phyloP scores from a whole-genome alignment of 2,113 vertebrate genomes.

The Sinocyclocheilus grahami region DNA sequence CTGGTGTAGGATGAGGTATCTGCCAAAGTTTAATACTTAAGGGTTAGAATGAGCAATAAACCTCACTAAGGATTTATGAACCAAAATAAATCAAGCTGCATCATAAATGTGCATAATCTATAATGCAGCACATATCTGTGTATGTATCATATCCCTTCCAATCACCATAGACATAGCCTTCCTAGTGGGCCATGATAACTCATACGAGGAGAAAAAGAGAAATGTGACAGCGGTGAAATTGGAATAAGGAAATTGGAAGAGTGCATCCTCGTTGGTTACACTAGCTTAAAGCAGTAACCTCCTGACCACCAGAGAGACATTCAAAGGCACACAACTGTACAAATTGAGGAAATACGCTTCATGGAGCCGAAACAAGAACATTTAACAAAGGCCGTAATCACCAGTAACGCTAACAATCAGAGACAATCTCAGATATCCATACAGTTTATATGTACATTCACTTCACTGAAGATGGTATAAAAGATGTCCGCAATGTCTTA shows the following conservation, averaged over 20 bases:
- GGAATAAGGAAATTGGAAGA: neutral
- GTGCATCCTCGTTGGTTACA: neutral
- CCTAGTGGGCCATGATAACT: neutral
- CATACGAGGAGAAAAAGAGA: neutral
- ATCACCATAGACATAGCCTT: neutral
- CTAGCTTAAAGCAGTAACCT: neutral
- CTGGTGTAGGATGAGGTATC: no score
- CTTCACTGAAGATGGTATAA: conserved; percentile 61
- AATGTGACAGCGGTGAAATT: conserved; percentile 9
- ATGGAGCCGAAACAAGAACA: conserved; percentile 58
- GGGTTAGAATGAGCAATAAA: neutral
- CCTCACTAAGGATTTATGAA: neutral
- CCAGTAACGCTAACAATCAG: conserved; percentile 52
- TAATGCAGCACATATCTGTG: neutral
- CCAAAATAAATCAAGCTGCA: neutral
- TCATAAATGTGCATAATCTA: neutral
- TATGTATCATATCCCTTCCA: neutral
- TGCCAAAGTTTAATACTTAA: neutral
- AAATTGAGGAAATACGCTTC: conserved; percentile 57
- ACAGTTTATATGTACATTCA: conserved; percentile 58
- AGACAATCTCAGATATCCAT: conserved; percentile 60
- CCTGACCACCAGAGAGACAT: conserved; percentile 30
- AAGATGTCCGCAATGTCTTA: conserved; percentile 49
- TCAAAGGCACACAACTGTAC: conserved; percentile 45
- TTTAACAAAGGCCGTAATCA: conserved; percentile 48